Conservation (phyloP, 2,888 invertebrate species). For the Ormia ochracea region DNA sequence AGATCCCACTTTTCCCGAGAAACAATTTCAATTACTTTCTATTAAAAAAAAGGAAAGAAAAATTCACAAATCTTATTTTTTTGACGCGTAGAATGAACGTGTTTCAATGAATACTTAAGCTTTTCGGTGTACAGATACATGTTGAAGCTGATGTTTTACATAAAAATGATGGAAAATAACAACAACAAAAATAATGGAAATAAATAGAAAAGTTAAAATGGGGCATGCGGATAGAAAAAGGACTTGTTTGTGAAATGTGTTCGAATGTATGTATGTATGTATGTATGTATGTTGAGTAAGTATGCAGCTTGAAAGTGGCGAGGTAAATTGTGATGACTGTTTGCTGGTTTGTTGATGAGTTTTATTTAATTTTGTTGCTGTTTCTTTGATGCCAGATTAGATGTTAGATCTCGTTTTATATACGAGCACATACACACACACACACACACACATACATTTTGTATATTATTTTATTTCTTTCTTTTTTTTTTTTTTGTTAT, state of each 20-base stretch:
- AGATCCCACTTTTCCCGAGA: too few relatives aligned
- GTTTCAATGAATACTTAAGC: conserved; percentile 3
- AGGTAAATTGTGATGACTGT: neutral
- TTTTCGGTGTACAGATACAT: conserved; percentile 4
- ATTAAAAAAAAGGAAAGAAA: neutral
- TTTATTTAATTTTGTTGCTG: conserved; percentile 17
- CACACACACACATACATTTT: neutral
- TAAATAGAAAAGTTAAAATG: conserved; percentile 13
- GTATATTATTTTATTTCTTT: neutral
- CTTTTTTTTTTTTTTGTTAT: too few relatives aligned
- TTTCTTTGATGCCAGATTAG: conserved; percentile 48
- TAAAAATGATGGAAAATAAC: conserved; percentile 36
- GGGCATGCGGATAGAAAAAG: neutral
- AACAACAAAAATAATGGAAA: neutral
- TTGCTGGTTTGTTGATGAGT: conserved; percentile 6
- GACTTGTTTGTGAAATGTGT: conserved; percentile 20
- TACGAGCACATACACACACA: neutral
- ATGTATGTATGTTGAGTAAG: too few relatives aligned
- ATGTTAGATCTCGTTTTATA: conserved; percentile 31
- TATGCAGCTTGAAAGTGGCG: too few relatives aligned
- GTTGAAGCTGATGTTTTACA: conserved; percentile 40
- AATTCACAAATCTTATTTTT: neutral
- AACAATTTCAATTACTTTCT: neutral
- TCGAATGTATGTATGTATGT: too few relatives aligned
- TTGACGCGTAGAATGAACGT: neutral